A percentile compares a stretch with the other conserved stretches of the same genome.
phyloP scores from a whole-genome alignment of 2,888 invertebrate species.

The Apamea epomidion region DNA sequence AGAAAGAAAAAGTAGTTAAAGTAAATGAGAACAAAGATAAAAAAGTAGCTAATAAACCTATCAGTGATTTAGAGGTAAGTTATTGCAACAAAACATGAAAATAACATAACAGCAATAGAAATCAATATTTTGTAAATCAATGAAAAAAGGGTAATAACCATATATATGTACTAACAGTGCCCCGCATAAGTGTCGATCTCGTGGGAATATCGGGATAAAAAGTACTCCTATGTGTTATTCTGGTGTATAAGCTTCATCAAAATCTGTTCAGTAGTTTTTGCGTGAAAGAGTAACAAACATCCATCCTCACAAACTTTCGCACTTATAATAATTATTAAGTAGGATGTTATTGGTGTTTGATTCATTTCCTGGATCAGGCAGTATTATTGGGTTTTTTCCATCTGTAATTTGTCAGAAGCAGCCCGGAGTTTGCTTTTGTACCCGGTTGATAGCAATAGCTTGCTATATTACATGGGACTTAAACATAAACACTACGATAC shows the following conservation, averaged over 20 bases:
- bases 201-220: too few relatives aligned
- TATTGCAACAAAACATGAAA: not conserved
- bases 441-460: not conserved
- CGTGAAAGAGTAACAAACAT: too few relatives aligned
- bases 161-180: not conserved
- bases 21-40: conserved; percentile 80
- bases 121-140: not conserved
- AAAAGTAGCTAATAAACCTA: conserved; percentile 93
- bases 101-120: not conserved
- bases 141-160: not conserved
- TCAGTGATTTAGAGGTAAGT: conserved; percentile 94
- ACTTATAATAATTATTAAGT: too few relatives aligned
- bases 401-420: not conserved
- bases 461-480: not conserved
- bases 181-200: too few relatives aligned
- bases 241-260: too few relatives aligned
- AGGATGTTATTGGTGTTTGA: not conserved
- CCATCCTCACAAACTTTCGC: too few relatives aligned
- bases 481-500: not conserved
- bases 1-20: conserved; percentile 27
- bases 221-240: too few relatives aligned
- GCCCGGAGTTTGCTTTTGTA: not conserved
- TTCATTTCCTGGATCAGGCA: not conserved
- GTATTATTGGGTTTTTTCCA: not conserved
- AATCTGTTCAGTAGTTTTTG: too few relatives aligned